phyloP scores from a whole-genome alignment of 2,113 vertebrate genomes.

The Macroglossus sobrinus region DNA sequence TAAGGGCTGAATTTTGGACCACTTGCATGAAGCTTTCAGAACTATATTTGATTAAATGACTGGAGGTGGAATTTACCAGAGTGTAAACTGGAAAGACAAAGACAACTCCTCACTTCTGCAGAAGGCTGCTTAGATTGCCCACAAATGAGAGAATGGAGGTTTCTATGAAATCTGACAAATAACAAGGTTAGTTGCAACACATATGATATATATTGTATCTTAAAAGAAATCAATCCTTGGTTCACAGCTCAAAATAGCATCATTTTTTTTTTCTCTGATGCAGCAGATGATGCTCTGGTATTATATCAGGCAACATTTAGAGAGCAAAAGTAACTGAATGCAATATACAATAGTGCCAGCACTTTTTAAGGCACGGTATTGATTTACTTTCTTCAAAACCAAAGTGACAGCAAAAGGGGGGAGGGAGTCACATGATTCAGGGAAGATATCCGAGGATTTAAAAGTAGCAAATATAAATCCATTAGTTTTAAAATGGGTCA shows the following conservation, averaged over 20 bases:
- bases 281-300: slow-evolving; percentile 25
- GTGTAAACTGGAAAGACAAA: background rate
- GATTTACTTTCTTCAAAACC: slow-evolving; percentile 62
- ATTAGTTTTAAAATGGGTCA: slow-evolving; percentile 61
- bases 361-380: slow-evolving; percentile 53
- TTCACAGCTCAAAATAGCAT: slow-evolving; percentile 52
- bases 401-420: slow-evolving; percentile 33
- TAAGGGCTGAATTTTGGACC: background rate
- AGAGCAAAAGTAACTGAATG: slow-evolving; percentile 57
- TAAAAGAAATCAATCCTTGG: slow-evolving; percentile 65
- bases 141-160: slow-evolving; percentile 44
- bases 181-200: slow-evolving; percentile 54
- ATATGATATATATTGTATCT: slow-evolving; percentile 64
- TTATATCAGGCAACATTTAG: slow-evolving; percentile 61
- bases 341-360: slow-evolving; percentile 59
- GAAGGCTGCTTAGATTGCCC: background rate
- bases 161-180: slow-evolving; percentile 58
- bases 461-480: slow-evolving; percentile 45
- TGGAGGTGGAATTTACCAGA: background rate
- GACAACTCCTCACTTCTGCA: background rate
- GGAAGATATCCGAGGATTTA: slow-evolving; percentile 55
- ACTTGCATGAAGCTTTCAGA: background rate
- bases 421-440: slow-evolving; percentile 37
- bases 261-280: background rate
- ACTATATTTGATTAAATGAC: background rate